Percentiles rank a stretch among this genome's conserved stretches.
These are phyloP conservation scores for Papilio dardanus DNA, from an alignment of 1,140 invertebrate genomes.

Conservation along the genomic window DNA sequence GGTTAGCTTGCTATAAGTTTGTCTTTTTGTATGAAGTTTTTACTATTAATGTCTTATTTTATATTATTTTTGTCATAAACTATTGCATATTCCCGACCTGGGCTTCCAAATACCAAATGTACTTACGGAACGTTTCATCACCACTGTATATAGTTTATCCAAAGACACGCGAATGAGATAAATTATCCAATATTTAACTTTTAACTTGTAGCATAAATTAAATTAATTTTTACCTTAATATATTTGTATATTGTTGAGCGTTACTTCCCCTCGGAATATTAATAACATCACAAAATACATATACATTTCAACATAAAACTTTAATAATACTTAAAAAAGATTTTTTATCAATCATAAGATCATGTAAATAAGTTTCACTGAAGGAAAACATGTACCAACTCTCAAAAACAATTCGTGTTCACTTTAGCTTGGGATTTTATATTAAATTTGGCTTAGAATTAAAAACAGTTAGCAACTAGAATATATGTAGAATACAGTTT, in stretches of 20 bases:
- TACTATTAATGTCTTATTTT: conserved; percentile 26
- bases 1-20: conserved; percentile 18
- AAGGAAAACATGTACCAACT: not conserved
- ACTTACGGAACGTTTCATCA: conserved; percentile 31
- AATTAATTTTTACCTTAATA: conserved; percentile 33
- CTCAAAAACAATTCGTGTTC: not conserved
- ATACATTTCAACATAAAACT: not conserved
- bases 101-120: conserved; percentile 41
- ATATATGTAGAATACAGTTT: too few relatives aligned
- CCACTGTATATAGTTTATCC: conserved; percentile 29
- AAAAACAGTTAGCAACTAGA: not conserved
- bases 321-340: not conserved
- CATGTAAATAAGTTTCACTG: not conserved
- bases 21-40: conserved; percentile 33
- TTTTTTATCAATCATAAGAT: not conserved
- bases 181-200: conserved; percentile 35
- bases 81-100: conserved; percentile 35
- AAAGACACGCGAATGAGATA: conserved; percentile 26
- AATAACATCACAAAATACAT: not conserved
- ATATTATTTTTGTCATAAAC: conserved; percentile 27
- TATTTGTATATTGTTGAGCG: conserved; percentile 30
- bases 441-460: not conserved
- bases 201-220: conserved; percentile 30
- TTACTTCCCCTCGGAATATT: not conserved
- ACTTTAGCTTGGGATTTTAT: conserved; percentile 19